Percentiles rank a stretch among this genome's conserved stretches.
Evolutionary conservation across 1,140 invertebrate species (phyloP).

Genomic region (Drosophila orosa): DNA sequence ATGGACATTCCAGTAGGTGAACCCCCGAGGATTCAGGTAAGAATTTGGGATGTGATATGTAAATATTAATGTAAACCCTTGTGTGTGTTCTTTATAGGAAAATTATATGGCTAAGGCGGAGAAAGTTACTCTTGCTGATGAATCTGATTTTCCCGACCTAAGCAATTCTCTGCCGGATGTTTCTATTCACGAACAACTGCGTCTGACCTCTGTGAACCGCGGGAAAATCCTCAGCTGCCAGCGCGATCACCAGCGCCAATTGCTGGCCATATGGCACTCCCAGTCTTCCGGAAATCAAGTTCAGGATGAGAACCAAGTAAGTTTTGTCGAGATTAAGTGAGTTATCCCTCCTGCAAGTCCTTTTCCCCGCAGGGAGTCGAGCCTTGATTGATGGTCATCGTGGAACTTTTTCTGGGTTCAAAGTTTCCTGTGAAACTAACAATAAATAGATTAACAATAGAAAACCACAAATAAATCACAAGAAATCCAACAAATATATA

Average conservation of each 20-base stretch:
- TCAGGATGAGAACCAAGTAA: neutral
- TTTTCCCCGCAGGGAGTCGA: neutral
- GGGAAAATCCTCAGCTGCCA: neutral
- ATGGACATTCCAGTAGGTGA: neutral
- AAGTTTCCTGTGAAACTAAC: conserved; percentile 6
- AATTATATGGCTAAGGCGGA: neutral
- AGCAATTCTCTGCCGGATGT: neutral
- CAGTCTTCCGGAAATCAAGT: neutral
- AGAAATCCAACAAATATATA: neutral
- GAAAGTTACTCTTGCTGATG: neutral
- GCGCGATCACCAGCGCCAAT: neutral
- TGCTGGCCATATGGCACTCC: conserved; percentile 3
- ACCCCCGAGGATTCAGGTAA: neutral
- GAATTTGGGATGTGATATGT: neutral
- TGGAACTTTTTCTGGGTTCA: neutral
- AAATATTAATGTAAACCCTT: neutral
- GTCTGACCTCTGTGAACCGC: neutral
- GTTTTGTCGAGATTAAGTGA: conserved; percentile 3
- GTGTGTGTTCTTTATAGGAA: neutral
- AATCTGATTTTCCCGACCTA: conserved; percentile 2
- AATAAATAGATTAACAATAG: too few relatives aligned
- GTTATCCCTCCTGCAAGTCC: neutral
- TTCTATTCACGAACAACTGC: conserved; percentile 19
- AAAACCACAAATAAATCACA: neutral
- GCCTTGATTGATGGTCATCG: conserved; percentile 26